These are phyloP conservation scores for Cancer borealis DNA, from an alignment of 2,888 invertebrate species.

Conservation along the genomic window DNA sequence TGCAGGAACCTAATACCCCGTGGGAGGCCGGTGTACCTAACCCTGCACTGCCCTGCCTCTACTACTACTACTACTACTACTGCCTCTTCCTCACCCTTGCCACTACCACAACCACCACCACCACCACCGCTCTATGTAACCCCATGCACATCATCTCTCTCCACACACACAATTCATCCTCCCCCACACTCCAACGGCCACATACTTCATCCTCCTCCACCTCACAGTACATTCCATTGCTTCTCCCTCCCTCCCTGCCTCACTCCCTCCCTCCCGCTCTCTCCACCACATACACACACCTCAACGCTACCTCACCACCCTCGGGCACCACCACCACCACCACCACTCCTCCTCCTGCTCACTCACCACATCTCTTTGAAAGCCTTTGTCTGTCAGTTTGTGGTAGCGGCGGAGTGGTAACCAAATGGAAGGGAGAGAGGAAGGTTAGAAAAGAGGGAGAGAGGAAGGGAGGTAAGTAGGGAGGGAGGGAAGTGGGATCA, in stretches of 20 bases:
- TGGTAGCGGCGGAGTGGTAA: not conserved
- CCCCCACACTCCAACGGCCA: not conserved
- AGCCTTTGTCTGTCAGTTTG: not conserved
- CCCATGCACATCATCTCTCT: not conserved
- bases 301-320: not conserved
- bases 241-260: not conserved
- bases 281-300: not conserved
- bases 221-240: not conserved
- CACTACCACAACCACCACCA: not conserved
- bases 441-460: not conserved
- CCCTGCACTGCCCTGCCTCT: not conserved
- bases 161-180: not conserved
- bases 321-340: not conserved
- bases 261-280: not conserved
- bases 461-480: not conserved
- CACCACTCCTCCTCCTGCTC: not conserved
- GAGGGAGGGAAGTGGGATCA: not conserved
- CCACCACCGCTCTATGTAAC: not conserved
- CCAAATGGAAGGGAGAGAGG: not conserved
- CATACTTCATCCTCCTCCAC: not conserved
- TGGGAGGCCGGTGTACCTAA: not conserved
- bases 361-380: not conserved
- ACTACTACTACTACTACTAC: not conserved
- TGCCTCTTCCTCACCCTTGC: not conserved
- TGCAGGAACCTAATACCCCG: not conserved